A percentile compares a stretch with the other conserved stretches of the same genome.
These are phyloP conservation scores for Echinometra lucunter DNA, from an alignment of 53 echinoderm and acorn worm genomes.

Conservation along the genomic window DNA sequence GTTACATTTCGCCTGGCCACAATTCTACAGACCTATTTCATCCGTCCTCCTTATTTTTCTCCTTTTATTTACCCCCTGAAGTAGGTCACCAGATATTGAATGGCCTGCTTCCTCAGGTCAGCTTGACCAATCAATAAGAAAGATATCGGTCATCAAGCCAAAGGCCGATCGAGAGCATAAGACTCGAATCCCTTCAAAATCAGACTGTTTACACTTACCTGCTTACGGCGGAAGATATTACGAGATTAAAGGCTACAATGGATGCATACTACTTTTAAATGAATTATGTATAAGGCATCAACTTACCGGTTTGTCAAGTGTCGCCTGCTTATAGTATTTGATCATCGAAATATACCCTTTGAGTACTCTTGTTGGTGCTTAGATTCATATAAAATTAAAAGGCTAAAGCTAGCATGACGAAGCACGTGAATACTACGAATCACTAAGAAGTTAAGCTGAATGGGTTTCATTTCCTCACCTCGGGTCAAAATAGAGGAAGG, in stretches of 20 bases:
- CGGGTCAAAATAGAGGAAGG: too few relatives aligned
- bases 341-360: too few relatives aligned
- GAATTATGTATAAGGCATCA: background rate
- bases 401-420: too few relatives aligned
- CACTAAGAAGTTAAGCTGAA: too few relatives aligned
- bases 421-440: too few relatives aligned
- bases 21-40: background rate
- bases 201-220: background rate
- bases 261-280: background rate
- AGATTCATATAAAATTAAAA: too few relatives aligned
- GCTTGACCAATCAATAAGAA: background rate
- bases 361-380: too few relatives aligned
- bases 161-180: background rate
- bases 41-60: background rate
- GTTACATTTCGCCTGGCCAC: background rate
- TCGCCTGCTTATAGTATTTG: background rate
- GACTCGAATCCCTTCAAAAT: background rate
- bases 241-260: background rate
- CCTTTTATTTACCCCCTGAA: background rate
- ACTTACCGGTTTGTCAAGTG: background rate
- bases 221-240: background rate
- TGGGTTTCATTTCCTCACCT: too few relatives aligned
- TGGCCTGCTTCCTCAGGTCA: constrained; percentile 16
- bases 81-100: constrained; percentile 19
- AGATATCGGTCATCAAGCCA: background rate